Conservation (phyloP, 2,797 vertebrate species). For the Pantherophis alleghaniensis region DNA sequence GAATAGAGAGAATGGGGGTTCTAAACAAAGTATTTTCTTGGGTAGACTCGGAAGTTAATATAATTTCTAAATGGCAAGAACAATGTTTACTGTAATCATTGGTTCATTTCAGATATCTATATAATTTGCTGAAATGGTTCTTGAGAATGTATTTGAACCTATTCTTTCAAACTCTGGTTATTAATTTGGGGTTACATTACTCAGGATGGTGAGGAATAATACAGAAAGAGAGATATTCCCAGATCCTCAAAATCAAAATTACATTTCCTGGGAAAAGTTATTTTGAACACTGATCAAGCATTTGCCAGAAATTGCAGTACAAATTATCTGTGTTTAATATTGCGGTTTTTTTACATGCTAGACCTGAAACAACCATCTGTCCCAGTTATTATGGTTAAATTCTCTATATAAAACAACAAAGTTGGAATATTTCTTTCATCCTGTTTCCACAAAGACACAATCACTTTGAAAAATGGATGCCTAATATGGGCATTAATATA, state of each 20-base stretch:
- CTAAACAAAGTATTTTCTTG: background rate
- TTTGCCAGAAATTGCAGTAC: background rate
- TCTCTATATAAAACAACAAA: background rate
- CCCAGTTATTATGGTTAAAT: background rate
- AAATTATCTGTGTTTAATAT: background rate
- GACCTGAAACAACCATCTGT: background rate
- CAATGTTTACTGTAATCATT: background rate
- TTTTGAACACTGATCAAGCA: background rate
- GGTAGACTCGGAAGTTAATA: background rate
- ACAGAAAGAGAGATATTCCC: background rate
- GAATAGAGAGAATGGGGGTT: background rate
- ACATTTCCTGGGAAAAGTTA: background rate
- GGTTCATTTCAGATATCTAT: background rate
- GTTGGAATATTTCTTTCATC: background rate
- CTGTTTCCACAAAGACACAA: background rate
- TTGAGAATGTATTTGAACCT: background rate
- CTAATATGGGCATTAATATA: background rate
- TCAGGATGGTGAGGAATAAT: background rate
- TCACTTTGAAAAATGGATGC: background rate
- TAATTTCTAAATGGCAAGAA: background rate
- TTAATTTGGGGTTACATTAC: background rate
- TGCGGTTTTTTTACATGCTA: background rate
- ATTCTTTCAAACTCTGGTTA: background rate
- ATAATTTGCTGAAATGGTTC: background rate
- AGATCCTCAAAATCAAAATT: background rate